Evolutionary conservation across 2,797 vertebrate species (phyloP).

Genomic region (Dendrocincla tyrannina): DNA sequence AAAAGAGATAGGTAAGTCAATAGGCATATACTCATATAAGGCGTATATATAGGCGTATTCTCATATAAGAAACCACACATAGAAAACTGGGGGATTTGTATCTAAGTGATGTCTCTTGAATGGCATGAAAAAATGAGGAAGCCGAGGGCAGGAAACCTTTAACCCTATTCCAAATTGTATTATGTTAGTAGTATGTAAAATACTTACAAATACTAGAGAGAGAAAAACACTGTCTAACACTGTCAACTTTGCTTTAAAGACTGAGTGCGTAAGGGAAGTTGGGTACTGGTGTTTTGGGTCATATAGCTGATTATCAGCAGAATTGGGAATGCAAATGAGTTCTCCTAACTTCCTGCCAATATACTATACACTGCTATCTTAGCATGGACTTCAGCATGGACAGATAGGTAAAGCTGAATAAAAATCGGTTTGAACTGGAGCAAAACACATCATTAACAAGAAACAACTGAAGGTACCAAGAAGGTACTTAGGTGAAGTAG

Average conservation of each 20-base stretch:
- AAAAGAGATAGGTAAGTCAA: not conserved
- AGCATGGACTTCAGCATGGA: not conserved
- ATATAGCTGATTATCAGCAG: not conserved
- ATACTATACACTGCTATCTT: not conserved
- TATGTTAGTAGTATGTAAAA: not conserved
- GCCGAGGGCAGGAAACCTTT: not conserved
- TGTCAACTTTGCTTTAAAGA: not conserved
- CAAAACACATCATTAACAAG: not conserved
- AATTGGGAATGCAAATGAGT: not conserved
- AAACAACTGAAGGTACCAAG: not conserved
- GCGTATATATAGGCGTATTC: no score
- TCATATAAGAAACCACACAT: not conserved
- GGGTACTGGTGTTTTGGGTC: not conserved
- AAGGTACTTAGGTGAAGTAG: not conserved
- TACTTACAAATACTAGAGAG: not conserved
- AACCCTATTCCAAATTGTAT: not conserved
- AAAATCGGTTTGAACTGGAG: not conserved
- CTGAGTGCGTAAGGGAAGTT: not conserved
- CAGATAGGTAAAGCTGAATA: not conserved
- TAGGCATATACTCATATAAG: not conserved
- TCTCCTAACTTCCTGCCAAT: not conserved
- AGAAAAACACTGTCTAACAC: not conserved
- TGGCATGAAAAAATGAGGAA: not conserved
- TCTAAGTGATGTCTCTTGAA: not conserved
- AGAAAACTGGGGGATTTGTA: not conserved